Percentiles rank a stretch among this genome's conserved stretches.
Conservation (phyloP, 1,140 invertebrate genomes). For the Caenorhabditis brenneri region DNA sequence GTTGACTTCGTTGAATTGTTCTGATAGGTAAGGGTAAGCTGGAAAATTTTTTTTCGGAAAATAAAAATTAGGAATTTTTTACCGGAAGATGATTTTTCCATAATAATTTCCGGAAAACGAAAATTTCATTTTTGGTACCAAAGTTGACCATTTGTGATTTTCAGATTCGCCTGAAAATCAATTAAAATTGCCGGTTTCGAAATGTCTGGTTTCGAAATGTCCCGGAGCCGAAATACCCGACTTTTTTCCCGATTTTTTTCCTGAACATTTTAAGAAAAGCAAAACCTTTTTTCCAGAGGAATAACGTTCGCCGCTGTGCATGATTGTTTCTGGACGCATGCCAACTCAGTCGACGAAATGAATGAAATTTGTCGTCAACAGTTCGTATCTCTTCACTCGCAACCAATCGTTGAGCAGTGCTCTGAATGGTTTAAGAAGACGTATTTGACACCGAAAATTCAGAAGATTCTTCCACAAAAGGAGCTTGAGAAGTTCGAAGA, state of each 20-base stretch:
- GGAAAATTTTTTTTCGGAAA: background rate
- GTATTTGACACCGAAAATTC: conserved; percentile 54
- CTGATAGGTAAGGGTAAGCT: conserved; percentile 72
- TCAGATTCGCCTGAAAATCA: too few species aligned
- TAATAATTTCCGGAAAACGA: background rate
- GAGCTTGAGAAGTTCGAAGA: conserved; percentile 36
- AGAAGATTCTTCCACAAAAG: conserved; percentile 36
- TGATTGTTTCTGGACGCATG: conserved; percentile 99
- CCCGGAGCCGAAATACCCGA: too few species aligned
- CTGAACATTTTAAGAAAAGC: background rate
- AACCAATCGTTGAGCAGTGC: conserved; percentile 85
- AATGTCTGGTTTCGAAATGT: too few species aligned
- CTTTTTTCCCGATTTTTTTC: too few species aligned
- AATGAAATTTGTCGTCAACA: conserved; percentile 92
- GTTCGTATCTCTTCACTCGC: conserved; percentile 89
- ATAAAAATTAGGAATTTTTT: background rate
- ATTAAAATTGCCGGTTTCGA: too few species aligned
- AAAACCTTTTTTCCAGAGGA: conserved; percentile 42
- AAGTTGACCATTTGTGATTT: too few species aligned
- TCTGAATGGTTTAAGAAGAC: conserved; percentile 57
- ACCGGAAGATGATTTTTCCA: too few species aligned
- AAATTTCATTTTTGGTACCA: too few species aligned
- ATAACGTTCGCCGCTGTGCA: conserved; percentile 83
- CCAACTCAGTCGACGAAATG: conserved; percentile 84
- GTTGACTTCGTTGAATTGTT: conserved; percentile 88